These are phyloP conservation scores for Ctenicera cuprea DNA, from an alignment of 2,888 invertebrate genomes.

Conservation along the genomic window DNA sequence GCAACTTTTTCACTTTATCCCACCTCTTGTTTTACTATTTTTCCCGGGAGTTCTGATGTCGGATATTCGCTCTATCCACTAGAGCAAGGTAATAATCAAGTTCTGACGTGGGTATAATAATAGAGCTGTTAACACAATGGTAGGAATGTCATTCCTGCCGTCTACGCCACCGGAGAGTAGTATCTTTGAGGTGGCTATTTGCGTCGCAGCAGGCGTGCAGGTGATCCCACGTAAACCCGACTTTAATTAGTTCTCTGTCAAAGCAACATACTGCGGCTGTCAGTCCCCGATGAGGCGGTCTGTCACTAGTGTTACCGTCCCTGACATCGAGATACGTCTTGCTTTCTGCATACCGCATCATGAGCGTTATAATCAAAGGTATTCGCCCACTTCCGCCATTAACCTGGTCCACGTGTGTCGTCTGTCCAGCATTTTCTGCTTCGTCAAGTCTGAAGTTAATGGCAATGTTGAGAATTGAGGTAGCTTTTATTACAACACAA, in stretches of 20 bases:
- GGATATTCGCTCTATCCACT: not conserved
- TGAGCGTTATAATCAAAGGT: constrained; percentile 24
- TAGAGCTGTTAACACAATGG: constrained; percentile 63
- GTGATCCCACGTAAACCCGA: constrained; percentile 65
- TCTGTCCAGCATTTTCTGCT: constrained; percentile 25
- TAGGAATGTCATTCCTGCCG: constrained; percentile 53
- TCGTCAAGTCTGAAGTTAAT: constrained; percentile 1
- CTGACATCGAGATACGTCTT: constrained; percentile 29
- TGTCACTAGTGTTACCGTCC: constrained; percentile 46
- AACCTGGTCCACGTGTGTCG: constrained; percentile 7
- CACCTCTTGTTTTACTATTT: too few relatives aligned
- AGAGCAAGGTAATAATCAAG: constrained; percentile 22
- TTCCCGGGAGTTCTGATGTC: too few relatives aligned
- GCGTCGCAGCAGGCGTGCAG: constrained; percentile 64
- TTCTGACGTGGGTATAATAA: constrained; percentile 55
- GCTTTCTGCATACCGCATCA: constrained; percentile 24
- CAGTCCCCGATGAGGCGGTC: constrained; percentile 56
- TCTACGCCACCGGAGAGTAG: constrained; percentile 50
- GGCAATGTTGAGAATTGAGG: not conserved
- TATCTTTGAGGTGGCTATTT: constrained; percentile 63
- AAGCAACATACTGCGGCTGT: constrained; percentile 63
- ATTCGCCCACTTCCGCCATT: constrained; percentile 10
- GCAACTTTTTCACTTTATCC: too few relatives aligned
- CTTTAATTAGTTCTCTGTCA: constrained; percentile 68
- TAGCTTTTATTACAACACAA: not conserved